Evolutionary conservation across 1,140 invertebrate genomes (phyloP).

Genomic region (Brachionus asplanchnoidis): DNA sequence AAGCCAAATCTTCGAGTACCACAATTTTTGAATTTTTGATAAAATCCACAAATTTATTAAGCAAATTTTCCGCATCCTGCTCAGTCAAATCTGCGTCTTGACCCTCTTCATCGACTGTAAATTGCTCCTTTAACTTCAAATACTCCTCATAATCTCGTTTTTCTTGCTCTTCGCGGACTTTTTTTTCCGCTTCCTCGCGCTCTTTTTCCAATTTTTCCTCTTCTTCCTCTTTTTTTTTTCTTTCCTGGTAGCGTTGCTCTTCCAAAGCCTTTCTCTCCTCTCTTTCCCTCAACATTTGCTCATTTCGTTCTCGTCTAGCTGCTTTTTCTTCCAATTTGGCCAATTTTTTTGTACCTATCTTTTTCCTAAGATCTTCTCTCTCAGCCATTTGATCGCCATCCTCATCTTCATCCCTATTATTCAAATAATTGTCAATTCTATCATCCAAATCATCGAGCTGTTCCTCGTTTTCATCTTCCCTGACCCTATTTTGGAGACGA

Average conservation of each 20-base stretch:
- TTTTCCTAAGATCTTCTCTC: constrained; percentile 51
- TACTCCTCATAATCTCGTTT: constrained; percentile 69
- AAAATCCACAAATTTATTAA: constrained; percentile 62
- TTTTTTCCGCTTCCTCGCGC: constrained; percentile 58
- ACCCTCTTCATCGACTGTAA: constrained; percentile 85
- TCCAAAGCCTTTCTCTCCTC: constrained; percentile 62
- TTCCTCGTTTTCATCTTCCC: constrained; percentile 3
- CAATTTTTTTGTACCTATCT: constrained; percentile 76
- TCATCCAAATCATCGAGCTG: background rate
- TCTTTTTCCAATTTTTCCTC: constrained; percentile 53
- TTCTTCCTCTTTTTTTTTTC: constrained; percentile 55
- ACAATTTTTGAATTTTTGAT: constrained; percentile 88
- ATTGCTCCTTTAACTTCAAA: constrained; percentile 80
- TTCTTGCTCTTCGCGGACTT: constrained; percentile 59
- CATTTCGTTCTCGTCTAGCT: constrained; percentile 75
- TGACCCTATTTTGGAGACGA: background rate
- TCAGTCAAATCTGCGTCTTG: constrained; percentile 67
- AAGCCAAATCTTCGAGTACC: constrained; percentile 83
- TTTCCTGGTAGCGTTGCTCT: constrained; percentile 52
- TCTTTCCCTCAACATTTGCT: constrained; percentile 59
- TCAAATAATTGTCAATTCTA: constrained; percentile 14
- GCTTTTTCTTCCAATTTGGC: constrained; percentile 65
- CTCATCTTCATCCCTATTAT: background rate
- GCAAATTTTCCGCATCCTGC: constrained; percentile 46
- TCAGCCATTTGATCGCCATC: background rate